Percentiles rank a stretch among this genome's conserved stretches.
These are phyloP conservation scores for Paralichthys olivaceus DNA, from an alignment of 2,113 vertebrate genomes.

Conservation along the genomic window DNA sequence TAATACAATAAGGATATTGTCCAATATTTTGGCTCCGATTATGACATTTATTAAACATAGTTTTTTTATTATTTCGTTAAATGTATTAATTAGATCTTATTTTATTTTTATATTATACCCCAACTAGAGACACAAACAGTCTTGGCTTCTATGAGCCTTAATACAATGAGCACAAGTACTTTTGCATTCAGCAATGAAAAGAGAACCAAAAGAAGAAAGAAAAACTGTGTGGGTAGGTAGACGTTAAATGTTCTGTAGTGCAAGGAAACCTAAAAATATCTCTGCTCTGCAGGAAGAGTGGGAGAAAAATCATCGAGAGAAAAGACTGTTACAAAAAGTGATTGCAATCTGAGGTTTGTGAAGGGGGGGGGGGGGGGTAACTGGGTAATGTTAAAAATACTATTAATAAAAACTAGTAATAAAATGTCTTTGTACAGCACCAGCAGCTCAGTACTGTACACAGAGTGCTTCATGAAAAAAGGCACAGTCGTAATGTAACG, in stretches of 20 bases:
- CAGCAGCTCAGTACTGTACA: not conserved
- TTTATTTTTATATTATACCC: not conserved
- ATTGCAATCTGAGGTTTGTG: not conserved
- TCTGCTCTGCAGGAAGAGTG: constrained; percentile 1
- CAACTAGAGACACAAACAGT: not conserved
- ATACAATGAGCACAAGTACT: not conserved
- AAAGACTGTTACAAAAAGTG: not conserved
- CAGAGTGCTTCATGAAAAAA: too few species aligned
- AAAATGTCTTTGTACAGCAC: not conserved
- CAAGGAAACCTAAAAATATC: constrained; percentile 2
- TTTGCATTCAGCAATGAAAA: not conserved
- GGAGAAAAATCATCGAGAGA: not conserved
- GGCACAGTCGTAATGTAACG: too few species aligned
- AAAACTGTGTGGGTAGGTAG: not conserved
- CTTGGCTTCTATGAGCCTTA: not conserved
- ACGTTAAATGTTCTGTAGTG: not conserved
- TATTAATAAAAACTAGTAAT: not conserved
- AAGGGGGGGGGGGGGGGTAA: not conserved
- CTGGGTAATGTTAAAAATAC: not conserved
- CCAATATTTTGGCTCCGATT: too few species aligned
- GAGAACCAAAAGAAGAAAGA: not conserved
- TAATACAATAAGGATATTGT: too few species aligned
- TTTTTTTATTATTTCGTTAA: not conserved
- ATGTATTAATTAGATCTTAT: not conserved
- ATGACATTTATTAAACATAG: not conserved